Evolutionary conservation across 1,140 invertebrate species (phyloP), one percentile per base, ranked within the genome.

Genomic region (Gryllus bimaculatus): DNA sequence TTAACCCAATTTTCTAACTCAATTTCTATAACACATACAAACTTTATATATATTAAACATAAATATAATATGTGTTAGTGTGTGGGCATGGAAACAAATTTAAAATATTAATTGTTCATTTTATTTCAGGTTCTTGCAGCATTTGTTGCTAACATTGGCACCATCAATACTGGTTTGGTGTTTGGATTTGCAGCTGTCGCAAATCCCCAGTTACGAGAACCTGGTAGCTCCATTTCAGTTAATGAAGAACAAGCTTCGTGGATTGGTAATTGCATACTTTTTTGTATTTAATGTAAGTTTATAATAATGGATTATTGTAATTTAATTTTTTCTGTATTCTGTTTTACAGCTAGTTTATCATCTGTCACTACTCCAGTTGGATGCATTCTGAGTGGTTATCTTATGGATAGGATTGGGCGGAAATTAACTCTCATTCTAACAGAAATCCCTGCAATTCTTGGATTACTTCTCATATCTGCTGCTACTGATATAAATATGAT

Each of bases 171-270:
- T 4, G 91, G 91, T 39, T 90, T 92, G 88, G 88, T 89, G 0
- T 92, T 93, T 83, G 92, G 92, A 0, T 94, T 93, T 82, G 92
- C 92, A 0, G 92, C 92, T 6, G 91, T 92, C 20, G 89, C 90
- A 6, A 84, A 92, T 39, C 91, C 92, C 47, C 92, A 93, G 82
- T 82, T 93, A 6, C 84, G 89, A 83, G 85, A 84, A 73, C 78
- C 84, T 8, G 86, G 89, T 78, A 90, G 88, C 48, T 84, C 84
- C 39, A 89, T 93, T 82, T 86, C 84, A 26, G 90, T 93, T 13
- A 88, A 88, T 39, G 84, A 89, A 20, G 85, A 86, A 49, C 87
- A 92, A 84, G 90, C 90, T 78, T 92, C 92, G 81, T 93, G 92
- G 92, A 91, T 93, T 81, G 92, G 92, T 93, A 85, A 88, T 86